Percentiles rank a stretch among this genome's conserved stretches.
Conservation (phyloP, 2,797 vertebrate genomes). For the Ambastaia sidthimunki region DNA sequence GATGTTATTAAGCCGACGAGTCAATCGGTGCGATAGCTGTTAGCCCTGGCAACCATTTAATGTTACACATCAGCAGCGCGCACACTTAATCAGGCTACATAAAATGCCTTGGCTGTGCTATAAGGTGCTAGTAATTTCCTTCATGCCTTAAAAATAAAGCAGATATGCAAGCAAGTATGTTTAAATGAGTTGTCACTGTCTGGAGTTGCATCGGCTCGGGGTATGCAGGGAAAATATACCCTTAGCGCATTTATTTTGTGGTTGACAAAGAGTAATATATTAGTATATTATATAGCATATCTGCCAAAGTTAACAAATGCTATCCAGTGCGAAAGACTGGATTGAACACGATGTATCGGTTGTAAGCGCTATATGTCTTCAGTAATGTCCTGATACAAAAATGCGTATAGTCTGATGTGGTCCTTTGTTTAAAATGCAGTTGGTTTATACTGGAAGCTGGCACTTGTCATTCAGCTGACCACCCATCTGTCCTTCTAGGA, state of each 20-base stretch:
- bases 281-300: too few species aligned
- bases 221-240: too few species aligned
- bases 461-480: not conserved
- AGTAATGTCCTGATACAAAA: too few species aligned
- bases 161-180: not conserved
- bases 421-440: too few species aligned
- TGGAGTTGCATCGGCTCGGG: not conserved
- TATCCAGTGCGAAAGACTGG: too few species aligned
- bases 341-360: too few species aligned
- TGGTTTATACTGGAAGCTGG: not conserved
- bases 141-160: too few species aligned
- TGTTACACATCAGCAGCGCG: not conserved
- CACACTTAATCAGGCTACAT: too few species aligned
- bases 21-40: constrained; percentile 1
- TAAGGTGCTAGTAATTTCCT: not conserved
- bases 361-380: too few species aligned
- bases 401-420: too few species aligned
- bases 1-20: not conserved
- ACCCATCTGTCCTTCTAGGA: constrained; percentile 7
- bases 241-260: too few species aligned
- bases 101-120: not conserved
- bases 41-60: constrained; percentile 12
- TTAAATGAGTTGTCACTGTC: not conserved
- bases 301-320: too few species aligned
- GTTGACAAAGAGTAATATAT: not conserved